phyloP scores from a whole-genome alignment of 2,888 invertebrate genomes.

The Machimus rusticus region DNA sequence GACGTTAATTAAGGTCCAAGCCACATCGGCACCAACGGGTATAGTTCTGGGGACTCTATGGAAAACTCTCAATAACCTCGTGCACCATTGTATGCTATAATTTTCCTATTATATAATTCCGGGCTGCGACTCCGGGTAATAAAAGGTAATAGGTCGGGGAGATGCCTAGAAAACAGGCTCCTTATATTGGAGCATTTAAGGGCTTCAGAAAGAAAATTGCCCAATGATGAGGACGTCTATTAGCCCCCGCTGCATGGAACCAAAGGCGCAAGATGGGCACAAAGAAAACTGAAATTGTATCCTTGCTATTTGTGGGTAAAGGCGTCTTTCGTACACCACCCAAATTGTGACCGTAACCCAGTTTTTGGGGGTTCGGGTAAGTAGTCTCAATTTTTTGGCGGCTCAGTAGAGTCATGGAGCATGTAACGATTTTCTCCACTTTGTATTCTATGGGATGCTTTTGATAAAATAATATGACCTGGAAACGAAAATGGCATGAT shows the following conservation, averaged over 20 bases:
- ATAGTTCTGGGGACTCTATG: background rate
- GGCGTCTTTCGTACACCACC: background rate
- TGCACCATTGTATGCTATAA: conserved; percentile 4
- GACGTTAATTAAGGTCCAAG: background rate
- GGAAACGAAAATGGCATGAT: background rate
- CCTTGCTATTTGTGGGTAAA: background rate
- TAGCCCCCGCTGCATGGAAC: background rate
- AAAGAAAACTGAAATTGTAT: background rate
- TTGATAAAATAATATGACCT: background rate
- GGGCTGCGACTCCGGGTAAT: background rate
- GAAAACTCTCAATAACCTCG: background rate
- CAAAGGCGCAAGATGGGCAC: background rate
- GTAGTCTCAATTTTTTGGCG: background rate
- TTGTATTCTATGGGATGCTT: background rate
- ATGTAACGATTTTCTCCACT: background rate
- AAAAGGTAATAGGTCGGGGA: background rate
- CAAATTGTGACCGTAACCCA: background rate
- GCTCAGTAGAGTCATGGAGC: background rate
- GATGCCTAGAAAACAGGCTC: background rate
- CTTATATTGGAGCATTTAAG: background rate
- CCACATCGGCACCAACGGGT: background rate
- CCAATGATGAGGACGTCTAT: conserved; percentile 9
- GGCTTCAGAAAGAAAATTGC: conserved; percentile 24
- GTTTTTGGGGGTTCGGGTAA: background rate
- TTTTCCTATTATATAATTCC: background rate